Conservation (phyloP, 2,888 invertebrate genomes). For the Drosophila tripunctata region DNA sequence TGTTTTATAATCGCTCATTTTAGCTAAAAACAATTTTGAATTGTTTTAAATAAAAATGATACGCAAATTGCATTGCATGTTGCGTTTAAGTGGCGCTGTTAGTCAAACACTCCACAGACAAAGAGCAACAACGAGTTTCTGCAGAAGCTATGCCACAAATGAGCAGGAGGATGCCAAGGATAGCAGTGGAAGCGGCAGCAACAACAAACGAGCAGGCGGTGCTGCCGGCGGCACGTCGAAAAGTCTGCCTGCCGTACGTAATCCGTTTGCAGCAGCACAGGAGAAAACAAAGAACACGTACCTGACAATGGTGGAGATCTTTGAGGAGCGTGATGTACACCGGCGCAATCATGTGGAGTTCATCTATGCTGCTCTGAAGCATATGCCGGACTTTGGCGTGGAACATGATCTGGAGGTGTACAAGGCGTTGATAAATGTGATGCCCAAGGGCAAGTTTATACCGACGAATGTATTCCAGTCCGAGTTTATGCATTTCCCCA, state of each 20-base stretch:
- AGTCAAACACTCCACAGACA: conserved; percentile 29
- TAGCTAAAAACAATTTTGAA: conserved; percentile 27
- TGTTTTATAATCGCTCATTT: conserved; percentile 62
- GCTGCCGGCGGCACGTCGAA: conserved; percentile 35
- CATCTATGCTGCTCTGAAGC: conserved; percentile 93
- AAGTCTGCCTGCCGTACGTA: conserved; percentile 73
- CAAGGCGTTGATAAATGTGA: conserved; percentile 92
- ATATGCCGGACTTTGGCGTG: conserved; percentile 95
- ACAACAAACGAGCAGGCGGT: conserved; percentile 21
- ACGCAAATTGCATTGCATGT: conserved; percentile 51
- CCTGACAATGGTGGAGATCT: conserved; percentile 90
- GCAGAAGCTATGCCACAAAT: conserved; percentile 39
- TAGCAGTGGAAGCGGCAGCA: conserved; percentile 15
- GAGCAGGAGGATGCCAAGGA: conserved; percentile 4
- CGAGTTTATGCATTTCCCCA: conserved; percentile 96
- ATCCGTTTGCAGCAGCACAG: conserved; percentile 76
- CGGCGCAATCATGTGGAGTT: conserved; percentile 96
- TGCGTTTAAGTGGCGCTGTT: conserved; percentile 42
- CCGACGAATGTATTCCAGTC: conserved; percentile 92
- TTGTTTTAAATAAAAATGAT: conserved; percentile 63
- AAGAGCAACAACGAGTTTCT: conserved; percentile 14
- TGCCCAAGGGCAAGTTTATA: conserved; percentile 95
- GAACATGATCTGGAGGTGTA: conserved; percentile 94
- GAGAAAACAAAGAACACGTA: conserved; percentile 87
- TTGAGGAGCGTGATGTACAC: conserved; percentile 88